phyloP scores from a whole-genome alignment of 2,888 invertebrate genomes.

The Synanthedon vespiformis region DNA sequence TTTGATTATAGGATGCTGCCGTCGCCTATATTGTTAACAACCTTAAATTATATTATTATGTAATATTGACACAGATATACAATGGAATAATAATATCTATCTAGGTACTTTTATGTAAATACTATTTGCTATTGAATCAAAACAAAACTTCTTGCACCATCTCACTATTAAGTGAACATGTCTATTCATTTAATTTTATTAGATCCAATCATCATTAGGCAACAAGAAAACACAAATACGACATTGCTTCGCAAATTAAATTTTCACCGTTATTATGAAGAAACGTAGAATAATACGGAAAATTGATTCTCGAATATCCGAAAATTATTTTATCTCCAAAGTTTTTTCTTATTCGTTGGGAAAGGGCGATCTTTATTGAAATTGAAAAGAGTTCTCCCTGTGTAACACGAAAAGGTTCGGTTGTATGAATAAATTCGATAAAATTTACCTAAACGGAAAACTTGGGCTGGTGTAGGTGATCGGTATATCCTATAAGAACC shows the following conservation, averaged over 20 bases:
- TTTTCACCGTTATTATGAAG: constrained; percentile 1
- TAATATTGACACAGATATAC: too few species aligned
- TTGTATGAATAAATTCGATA: constrained; percentile 55
- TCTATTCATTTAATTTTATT: too few species aligned
- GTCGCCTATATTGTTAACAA: too few species aligned
- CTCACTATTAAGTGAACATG: too few species aligned
- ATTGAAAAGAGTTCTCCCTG: constrained; percentile 39
- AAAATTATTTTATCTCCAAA: constrained; percentile 47
- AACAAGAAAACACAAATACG: too few species aligned
- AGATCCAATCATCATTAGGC: too few species aligned
- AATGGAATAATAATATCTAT: too few species aligned
- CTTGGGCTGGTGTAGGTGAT: background rate
- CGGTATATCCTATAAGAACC: background rate
- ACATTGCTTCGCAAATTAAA: background rate
- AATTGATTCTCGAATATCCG: constrained; percentile 28
- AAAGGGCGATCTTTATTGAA: constrained; percentile 46
- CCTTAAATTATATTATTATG: too few species aligned
- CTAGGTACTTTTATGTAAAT: too few species aligned
- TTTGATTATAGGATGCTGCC: too few species aligned
- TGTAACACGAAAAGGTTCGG: constrained; percentile 20
- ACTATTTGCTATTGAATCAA: too few species aligned
- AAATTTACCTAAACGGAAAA: constrained; percentile 36
- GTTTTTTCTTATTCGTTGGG: constrained; percentile 22
- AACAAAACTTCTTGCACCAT: too few species aligned
- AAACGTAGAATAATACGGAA: constrained; percentile 5